Base-by-base conservation (phyloP, 2,888 invertebrate species). In the Lasiommata megera region DNA sequence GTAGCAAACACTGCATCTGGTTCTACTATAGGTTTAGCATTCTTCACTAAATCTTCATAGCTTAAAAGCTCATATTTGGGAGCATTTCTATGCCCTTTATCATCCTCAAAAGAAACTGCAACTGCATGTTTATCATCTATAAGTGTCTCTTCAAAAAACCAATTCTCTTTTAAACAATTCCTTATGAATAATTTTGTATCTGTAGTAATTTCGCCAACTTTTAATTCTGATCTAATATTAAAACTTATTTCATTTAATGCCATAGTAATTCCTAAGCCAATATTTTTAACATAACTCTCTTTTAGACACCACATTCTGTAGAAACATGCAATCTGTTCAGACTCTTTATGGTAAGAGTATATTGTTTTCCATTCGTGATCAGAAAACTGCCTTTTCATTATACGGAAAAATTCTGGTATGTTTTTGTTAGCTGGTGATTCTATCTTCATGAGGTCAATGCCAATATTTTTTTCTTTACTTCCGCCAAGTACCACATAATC, bases 251-350 rank as follows among this genome's bases (percentile, higher is more conserved):
- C 92, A 66, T 93, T 89, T 43, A 99, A 90, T 71, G 96, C 94
- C 63, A 95, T 89, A 0, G 95, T 94, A 54, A 99, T 94, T 29
- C 98, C 98, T 18, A 95, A 88, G 16, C 98, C 98, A 54, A 95
- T 92, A 63, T 98, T 98, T 86, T 99, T 99, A 0, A 97, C 96
- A 77, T 97, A 98, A 76, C 97, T 96, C 80, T 99, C 98, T 83
- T 99, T 99, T 48, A 99, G 88, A 70, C 97, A 95, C 98, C 99
- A 99, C 73, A 96, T 92, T 61, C 98, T 92, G 80, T 95, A 97
- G 83, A 98, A 99, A 73, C 94, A 94, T 12, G 91, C 90, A 34
- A 97, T 84, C 78, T 96, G 94, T n/a, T 94, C 92, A 17, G 74
- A 72, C 67, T 96, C 94, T 47, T 81, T 84, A 9, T 81, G 73